Percentiles rank a stretch among this genome's conserved stretches.
phyloP scores from a whole-genome alignment of 1,140 invertebrate genomes.

The Drosophila pruinosa region DNA sequence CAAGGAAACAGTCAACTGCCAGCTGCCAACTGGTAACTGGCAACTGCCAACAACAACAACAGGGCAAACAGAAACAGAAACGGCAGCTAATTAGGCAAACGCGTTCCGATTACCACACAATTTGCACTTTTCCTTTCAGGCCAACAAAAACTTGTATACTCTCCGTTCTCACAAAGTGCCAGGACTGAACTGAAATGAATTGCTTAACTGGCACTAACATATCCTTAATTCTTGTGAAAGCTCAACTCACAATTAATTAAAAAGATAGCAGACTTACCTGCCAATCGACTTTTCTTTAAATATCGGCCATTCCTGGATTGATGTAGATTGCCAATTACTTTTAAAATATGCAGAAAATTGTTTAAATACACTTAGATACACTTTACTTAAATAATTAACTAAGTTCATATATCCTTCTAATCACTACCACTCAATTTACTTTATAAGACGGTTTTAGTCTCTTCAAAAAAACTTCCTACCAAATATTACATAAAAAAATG shows the following conservation, averaged over 20 bases:
- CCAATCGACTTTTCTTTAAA: not conserved
- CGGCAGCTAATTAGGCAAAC: conserved; percentile 74
- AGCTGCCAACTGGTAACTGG: not conserved
- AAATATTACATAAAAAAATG: too few species aligned
- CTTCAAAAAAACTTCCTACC: too few species aligned
- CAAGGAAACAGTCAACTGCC: conserved; percentile 27
- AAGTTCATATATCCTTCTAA: too few species aligned
- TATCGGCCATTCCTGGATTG: not conserved
- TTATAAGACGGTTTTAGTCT: too few species aligned
- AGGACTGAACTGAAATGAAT: not conserved
- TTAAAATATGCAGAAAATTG: not conserved
- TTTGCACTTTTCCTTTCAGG: conserved; percentile 59
- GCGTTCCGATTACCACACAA: conserved; percentile 67
- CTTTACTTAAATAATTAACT: too few species aligned
- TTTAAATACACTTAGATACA: not conserved
- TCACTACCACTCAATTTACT: too few species aligned
- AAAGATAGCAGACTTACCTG: not conserved
- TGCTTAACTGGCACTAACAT: not conserved
- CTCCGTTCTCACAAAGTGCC: not conserved
- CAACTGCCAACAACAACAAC: not conserved
- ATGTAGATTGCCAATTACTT: not conserved
- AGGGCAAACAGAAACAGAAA: conserved; percentile 12
- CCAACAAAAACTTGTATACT: not conserved
- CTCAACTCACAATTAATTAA: not conserved
- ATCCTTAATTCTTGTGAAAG: not conserved